Evolutionary conservation across 1,140 invertebrate genomes (phyloP).

Genomic region (Charaxes varanes): DNA sequence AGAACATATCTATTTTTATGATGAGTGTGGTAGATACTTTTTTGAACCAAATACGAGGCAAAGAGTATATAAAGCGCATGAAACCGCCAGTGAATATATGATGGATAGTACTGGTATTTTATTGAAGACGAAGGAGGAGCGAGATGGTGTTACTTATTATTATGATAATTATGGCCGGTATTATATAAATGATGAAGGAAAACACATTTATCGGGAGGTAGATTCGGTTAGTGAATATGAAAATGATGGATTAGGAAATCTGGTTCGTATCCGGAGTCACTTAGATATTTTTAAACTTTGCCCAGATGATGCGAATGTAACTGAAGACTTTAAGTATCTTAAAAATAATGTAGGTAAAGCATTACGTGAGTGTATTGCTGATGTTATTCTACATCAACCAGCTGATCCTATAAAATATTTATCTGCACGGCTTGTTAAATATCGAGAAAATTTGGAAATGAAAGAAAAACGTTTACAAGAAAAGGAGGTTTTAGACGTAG

Average conservation of each 20-base stretch:
- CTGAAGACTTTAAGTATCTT: constrained; percentile 60
- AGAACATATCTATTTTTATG: constrained; percentile 57
- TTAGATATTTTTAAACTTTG: constrained; percentile 52
- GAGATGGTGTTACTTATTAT: constrained; percentile 46
- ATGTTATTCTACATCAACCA: constrained; percentile 51
- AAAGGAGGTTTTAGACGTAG: constrained; percentile 43
- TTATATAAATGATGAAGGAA: constrained; percentile 49
- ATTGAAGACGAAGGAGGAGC: constrained; percentile 52
- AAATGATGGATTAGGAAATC: constrained; percentile 62
- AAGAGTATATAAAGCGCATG: constrained; percentile 57
- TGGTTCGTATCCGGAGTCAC: constrained; percentile 58
- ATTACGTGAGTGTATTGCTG: constrained; percentile 50
- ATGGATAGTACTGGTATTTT: constrained; percentile 52
- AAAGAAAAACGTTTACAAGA: constrained; percentile 45
- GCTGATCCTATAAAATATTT: constrained; percentile 60
- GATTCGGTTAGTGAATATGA: constrained; percentile 61
- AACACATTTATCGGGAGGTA: constrained; percentile 58
- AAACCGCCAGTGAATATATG: constrained; percentile 58
- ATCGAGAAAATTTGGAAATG: constrained; percentile 56
- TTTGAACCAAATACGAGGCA: constrained; percentile 45
- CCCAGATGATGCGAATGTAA: constrained; percentile 47
- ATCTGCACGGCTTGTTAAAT: constrained; percentile 42
- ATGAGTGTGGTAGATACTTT: constrained; percentile 63
- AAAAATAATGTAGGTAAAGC: constrained; percentile 51
- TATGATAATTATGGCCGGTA: constrained; percentile 62